These are phyloP conservation scores for Halesus radiatus DNA, from an alignment of 1,140 invertebrate genomes.

Conservation along the genomic window DNA sequence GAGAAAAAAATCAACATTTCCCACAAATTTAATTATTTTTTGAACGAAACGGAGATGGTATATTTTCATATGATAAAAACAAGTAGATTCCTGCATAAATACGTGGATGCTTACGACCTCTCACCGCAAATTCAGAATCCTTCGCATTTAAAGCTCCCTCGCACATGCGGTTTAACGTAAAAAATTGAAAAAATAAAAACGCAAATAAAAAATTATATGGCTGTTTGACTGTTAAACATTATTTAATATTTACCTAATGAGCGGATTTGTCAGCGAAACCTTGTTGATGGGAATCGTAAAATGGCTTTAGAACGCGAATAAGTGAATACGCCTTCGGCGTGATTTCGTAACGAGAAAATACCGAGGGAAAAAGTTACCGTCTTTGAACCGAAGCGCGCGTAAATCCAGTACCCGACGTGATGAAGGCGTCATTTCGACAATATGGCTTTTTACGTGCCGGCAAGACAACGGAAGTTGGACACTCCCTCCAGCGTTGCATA, in stretches of 20 bases:
- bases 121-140: too few species aligned
- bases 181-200: too few species aligned
- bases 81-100: too few species aligned
- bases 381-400: neutral
- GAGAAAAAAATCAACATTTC: too few species aligned
- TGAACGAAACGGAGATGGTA: too few species aligned
- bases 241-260: slow-evolving; percentile 27
- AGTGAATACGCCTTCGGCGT: slow-evolving; percentile 9
- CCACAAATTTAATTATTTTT: too few species aligned
- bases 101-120: too few species aligned
- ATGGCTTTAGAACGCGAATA: slow-evolving; percentile 13
- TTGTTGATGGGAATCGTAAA: slow-evolving; percentile 14
- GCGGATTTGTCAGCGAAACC: slow-evolving; percentile 17
- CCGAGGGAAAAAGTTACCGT: neutral
- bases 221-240: slow-evolving; percentile 1
- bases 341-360: slow-evolving; percentile 18
- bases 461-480: neutral
- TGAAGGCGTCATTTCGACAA: slow-evolving; percentile 21
- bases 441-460: neutral
- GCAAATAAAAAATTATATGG: neutral
- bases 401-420: slow-evolving; percentile 1
- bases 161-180: too few species aligned
- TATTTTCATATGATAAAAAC: too few species aligned
- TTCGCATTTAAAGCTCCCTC: too few species aligned
- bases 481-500: neutral